Percentiles rank a stretch among this genome's conserved stretches.
Evolutionary conservation across 2,113 vertebrate species (phyloP).

Genomic region (Physeter macrocephalus): DNA sequence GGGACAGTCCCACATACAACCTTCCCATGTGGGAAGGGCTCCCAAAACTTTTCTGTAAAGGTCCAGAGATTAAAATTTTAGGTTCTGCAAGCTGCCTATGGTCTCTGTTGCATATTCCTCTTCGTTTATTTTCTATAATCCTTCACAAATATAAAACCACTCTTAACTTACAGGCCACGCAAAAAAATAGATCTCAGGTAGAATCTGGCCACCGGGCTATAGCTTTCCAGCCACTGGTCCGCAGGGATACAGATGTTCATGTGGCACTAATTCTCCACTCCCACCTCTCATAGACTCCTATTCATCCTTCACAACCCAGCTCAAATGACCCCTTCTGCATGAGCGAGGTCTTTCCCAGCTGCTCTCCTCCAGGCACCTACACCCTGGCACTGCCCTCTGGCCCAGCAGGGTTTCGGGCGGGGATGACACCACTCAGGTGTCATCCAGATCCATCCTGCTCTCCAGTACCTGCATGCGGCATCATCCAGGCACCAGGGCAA

Average conservation of each 20-base stretch:
- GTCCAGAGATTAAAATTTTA: accelerated
- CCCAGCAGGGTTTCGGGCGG: background rate
- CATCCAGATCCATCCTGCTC: accelerated
- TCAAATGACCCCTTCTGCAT: background rate
- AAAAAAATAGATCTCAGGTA: background rate
- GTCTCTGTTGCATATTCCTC: background rate
- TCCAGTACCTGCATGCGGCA: accelerated
- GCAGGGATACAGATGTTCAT: background rate
- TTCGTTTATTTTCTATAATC: background rate
- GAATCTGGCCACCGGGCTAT: background rate
- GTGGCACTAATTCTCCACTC: background rate
- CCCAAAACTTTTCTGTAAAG: accelerated
- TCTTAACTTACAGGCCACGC: background rate
- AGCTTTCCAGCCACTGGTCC: accelerated
- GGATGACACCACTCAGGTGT: accelerated
- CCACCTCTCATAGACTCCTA: background rate
- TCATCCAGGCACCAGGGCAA: background rate
- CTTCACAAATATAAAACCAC: background rate
- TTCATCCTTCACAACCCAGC: background rate
- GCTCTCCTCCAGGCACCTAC: too few species aligned
- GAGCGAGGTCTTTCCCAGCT: background rate
- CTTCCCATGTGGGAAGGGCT: accelerated
- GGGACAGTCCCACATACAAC: accelerated
- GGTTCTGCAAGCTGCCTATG: accelerated
- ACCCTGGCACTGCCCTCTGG: background rate